Base-by-base conservation (phyloP, 1,140 invertebrate species). In the Dendrolimus punctatus region DNA sequence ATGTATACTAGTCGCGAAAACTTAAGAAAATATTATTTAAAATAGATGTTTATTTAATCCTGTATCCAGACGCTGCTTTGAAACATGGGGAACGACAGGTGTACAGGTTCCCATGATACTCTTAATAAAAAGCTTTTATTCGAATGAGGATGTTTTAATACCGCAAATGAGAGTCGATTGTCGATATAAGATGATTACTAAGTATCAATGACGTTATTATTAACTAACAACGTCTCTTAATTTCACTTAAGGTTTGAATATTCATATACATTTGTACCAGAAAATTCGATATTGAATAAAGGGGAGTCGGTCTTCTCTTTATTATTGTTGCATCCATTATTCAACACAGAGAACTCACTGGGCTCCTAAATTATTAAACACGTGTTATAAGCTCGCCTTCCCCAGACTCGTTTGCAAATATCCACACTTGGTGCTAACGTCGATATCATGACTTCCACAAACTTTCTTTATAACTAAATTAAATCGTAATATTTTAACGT, bases 261-360 rank as follows among this genome's bases (percentile, higher is more conserved):
- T 39, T 23, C 58, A 59, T 68, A 51, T 58, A 57, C 53, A 4
- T 3, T 23, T 46, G 38, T 37, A 37, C 23, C 38, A 46, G 46
- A 37, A 6, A 46, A 58, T 53, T 53, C 39, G 39, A 63, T 73
- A 76, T 80, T 75, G 66, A 75, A 75, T 76, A 70, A 61, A 75
- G 45, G 53, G 51, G 62, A 71, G 67, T 73, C 23, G 23, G 23
- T 23, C 23, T 23, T 23, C 23, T 23, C 23, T 23, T 74, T 85
- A 80, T 81, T 83, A 82, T 81, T 79, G 76, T 79, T 75, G 70
- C 66, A 80, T 84, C 68, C 68, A 85, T 84, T 82, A 85, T 85
- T 85, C 72, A 83, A 67, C 56, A 43, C 69, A 62, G 71, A 63
- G 75, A 72, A 71, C 73, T 62, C 71, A 64, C 52, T 57, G 58